Evolutionary conservation across 30 jellyfish, hydroid and myxozoan species (phyloP).

Genomic region (Morbakka virulenta): DNA sequence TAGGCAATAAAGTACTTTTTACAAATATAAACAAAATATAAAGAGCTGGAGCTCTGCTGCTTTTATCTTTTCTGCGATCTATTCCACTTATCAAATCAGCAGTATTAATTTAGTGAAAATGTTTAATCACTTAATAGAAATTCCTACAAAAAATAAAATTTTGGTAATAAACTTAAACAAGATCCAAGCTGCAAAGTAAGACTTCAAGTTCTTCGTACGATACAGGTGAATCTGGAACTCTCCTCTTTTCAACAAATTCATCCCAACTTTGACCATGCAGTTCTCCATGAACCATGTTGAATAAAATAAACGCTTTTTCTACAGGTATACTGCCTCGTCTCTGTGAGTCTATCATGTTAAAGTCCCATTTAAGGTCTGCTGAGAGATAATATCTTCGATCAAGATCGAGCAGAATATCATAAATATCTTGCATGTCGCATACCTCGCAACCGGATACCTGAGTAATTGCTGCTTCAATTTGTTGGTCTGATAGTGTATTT

Average conservation of each 20-base stretch:
- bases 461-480: slow-evolving; percentile 34
- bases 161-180: no score
- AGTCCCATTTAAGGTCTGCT: slow-evolving; percentile 58
- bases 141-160: no score
- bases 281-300: slow-evolving; percentile 46
- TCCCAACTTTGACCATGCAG: slow-evolving; percentile 14
- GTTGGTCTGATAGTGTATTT: slow-evolving; percentile 18
- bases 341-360: slow-evolving; percentile 32
- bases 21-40: no score
- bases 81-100: no score
- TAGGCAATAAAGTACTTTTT: no score
- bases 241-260: slow-evolving; percentile 1
- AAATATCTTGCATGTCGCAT: slow-evolving; percentile 22
- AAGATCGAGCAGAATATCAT: slow-evolving; percentile 43
- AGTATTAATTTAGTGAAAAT: no score
- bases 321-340: slow-evolving; percentile 29
- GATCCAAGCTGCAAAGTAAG: no score
- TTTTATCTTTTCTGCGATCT: no score
- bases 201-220: slow-evolving; percentile 34
- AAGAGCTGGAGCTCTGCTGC: no score
- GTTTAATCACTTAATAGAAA: no score
- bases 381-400: slow-evolving; percentile 45
- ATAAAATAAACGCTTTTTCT: slow-evolving; percentile 24
- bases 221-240: slow-evolving; percentile 17
- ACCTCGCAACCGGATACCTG: slow-evolving; percentile 13